These are phyloP conservation scores for Lasiurus cinereus DNA, from an alignment of 2,113 vertebrate species.

Conservation along the genomic window DNA sequence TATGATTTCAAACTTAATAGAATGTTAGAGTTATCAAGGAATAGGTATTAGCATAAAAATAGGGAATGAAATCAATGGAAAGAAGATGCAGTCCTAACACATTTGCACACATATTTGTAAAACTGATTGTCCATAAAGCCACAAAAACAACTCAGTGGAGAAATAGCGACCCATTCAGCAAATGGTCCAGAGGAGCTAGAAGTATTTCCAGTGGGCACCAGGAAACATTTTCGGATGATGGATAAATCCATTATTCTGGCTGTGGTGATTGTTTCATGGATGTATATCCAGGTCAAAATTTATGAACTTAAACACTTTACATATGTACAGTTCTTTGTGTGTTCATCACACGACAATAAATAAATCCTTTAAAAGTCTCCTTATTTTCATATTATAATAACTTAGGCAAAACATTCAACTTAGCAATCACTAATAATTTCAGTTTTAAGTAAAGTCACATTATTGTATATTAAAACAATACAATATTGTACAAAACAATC, in stretches of 20 bases:
- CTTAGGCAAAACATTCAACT: constrained; percentile 39
- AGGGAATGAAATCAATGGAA: neutral
- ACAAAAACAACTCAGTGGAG: neutral
- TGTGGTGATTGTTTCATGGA: neutral
- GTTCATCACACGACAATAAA: neutral
- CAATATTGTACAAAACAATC: neutral
- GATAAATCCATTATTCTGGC: neutral
- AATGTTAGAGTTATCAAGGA: neutral
- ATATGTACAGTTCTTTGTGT: neutral
- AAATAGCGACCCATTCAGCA: neutral
- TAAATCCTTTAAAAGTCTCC: neutral
- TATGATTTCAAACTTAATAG: neutral
- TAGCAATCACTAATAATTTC: neutral
- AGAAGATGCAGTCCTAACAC: neutral
- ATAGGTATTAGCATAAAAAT: neutral
- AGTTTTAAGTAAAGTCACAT: constrained; percentile 28
- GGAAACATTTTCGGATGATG: rapidly evolving
- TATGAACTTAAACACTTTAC: neutral
- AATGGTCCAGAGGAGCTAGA: rapidly evolving
- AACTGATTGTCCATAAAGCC: neutral
- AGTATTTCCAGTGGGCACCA: rapidly evolving
- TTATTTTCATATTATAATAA: constrained; percentile 43
- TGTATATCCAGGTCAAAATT: neutral
- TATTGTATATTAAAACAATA: neutral
- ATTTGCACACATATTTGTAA: neutral